A percentile compares a stretch with the other conserved stretches of the same genome.
Conservation (phyloP, 2,797 vertebrate species). For the Pristis pectinata region DNA sequence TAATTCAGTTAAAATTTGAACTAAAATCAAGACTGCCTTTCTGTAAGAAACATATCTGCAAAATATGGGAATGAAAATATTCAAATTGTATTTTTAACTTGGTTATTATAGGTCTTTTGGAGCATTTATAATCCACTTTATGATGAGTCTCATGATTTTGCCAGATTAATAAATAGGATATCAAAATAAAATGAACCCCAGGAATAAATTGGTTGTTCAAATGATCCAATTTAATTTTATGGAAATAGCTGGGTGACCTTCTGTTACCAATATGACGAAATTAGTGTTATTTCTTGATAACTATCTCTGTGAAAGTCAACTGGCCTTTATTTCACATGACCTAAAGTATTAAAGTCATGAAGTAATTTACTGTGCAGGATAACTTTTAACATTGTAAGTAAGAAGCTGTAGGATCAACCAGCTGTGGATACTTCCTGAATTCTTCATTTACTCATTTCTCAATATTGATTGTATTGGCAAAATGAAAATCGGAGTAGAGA, state of each 20-base stretch:
- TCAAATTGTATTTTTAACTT: background rate
- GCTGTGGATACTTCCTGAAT: background rate
- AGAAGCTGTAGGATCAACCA: background rate
- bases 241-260: background rate
- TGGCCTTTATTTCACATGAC: background rate
- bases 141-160: background rate
- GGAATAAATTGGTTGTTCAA: background rate
- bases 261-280: no score
- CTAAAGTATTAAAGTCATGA: background rate
- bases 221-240: background rate
- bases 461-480: background rate
- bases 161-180: background rate
- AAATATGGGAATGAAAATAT: background rate
- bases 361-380: background rate
- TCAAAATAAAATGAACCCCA: background rate
- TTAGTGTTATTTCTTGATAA: background rate
- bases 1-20: background rate
- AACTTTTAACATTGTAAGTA: background rate
- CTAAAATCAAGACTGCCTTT: background rate
- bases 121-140: background rate
- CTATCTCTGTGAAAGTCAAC: background rate
- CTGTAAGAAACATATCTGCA: background rate
- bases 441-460: background rate
- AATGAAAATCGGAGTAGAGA: background rate
- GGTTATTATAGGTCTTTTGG: background rate